These are phyloP conservation scores for Lasioglossum vierecki DNA, from an alignment of 2,888 invertebrate species.

Conservation along the genomic window DNA sequence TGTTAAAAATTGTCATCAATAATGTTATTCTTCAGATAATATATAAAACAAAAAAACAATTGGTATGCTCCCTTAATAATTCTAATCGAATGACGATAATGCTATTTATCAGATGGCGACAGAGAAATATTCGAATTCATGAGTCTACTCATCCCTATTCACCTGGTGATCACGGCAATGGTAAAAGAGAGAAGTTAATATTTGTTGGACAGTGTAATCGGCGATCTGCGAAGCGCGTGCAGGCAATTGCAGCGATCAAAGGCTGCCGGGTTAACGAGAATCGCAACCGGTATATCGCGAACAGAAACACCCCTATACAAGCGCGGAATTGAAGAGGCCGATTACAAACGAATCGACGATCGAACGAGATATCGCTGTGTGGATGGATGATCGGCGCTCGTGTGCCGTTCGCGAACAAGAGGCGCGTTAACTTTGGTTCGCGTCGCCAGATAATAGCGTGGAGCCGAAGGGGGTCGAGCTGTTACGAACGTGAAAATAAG, in stretches of 20 bases:
- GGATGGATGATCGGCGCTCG: not conserved
- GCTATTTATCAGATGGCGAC: no score
- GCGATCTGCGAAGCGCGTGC: not conserved
- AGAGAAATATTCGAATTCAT: not conserved
- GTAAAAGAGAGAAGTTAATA: not conserved
- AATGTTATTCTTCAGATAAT: no score
- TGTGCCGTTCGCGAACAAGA: not conserved
- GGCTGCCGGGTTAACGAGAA: not conserved
- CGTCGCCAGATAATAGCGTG: constrained; percentile 41
- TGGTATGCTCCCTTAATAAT: no score
- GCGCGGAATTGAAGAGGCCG: not conserved
- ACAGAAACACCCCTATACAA: not conserved
- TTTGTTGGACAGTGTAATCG: constrained; percentile 2
- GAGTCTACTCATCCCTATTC: not conserved
- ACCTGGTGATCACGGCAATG: not conserved
- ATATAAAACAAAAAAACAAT: no score
- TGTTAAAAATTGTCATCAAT: no score
- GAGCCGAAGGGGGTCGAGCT: constrained; percentile 45
- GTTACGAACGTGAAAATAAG: constrained; percentile 47
- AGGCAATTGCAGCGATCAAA: not conserved
- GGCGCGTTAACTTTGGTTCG: constrained; percentile 30
- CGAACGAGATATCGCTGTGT: not conserved
- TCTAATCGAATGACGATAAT: no score
- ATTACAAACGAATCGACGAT: constrained; percentile 5
- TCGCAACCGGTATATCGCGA: not conserved